phyloP scores from a whole-genome alignment of 2,888 invertebrate species.

The Pollenia labialis region DNA sequence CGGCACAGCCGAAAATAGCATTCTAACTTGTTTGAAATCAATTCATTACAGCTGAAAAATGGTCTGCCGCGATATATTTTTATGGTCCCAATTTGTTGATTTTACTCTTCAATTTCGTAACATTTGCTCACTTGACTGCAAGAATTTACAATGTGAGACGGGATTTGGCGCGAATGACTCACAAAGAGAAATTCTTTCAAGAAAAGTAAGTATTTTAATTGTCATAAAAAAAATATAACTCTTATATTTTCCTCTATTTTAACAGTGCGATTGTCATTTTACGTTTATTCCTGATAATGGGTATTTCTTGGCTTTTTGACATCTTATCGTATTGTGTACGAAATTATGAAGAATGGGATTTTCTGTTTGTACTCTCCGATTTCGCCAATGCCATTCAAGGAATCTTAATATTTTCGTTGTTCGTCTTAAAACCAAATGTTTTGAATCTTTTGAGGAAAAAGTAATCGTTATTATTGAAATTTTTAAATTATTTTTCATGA shows the following conservation, averaged over 20 bases:
- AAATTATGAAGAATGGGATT: slow-evolving; percentile 14
- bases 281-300: slow-evolving; percentile 94
- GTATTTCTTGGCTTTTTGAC: slow-evolving; percentile 92
- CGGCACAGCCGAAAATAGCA: too few relatives aligned
- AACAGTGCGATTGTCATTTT: slow-evolving; percentile 89
- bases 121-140: slow-evolving; percentile 80
- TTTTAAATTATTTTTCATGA: too few relatives aligned
- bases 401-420: slow-evolving; percentile 77
- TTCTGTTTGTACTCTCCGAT: slow-evolving; percentile 68
- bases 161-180: slow-evolving; percentile 76
- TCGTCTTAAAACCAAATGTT: slow-evolving; percentile 77
- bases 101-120: slow-evolving; percentile 78
- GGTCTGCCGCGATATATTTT: slow-evolving; percentile 80
- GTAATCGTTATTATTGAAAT: slow-evolving; percentile 67
- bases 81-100: slow-evolving; percentile 79
- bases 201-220: slow-evolving; percentile 50
- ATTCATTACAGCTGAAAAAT: slow-evolving; percentile 61
- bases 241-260: background rate
- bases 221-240: background rate
- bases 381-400: slow-evolving; percentile 75
- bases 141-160: slow-evolving; percentile 78
- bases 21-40: too few relatives aligned
- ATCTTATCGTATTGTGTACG: slow-evolving; percentile 87
- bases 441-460: slow-evolving; percentile 73
- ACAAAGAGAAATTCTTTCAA: slow-evolving; percentile 74